A percentile compares a stretch with the other conserved stretches of the same genome.
These are phyloP conservation scores for Drosophila littoralis DNA, from an alignment of 1,140 invertebrate species.

Conservation along the genomic window DNA sequence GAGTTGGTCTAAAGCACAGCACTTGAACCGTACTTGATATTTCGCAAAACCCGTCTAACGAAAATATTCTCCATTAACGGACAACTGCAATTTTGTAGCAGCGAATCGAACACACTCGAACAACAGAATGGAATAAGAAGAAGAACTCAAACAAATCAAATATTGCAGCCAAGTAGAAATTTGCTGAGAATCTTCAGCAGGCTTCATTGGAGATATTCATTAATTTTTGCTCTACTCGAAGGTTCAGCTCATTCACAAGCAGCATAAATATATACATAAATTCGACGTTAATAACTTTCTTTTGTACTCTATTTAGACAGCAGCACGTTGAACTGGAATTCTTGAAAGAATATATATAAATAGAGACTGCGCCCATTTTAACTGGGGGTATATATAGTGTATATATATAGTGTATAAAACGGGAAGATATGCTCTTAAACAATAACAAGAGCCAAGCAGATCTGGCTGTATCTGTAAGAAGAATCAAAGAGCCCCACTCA, in stretches of 20 bases:
- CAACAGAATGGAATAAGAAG: neutral
- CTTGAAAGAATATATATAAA: no score
- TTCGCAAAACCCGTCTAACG: neutral
- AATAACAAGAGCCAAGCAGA: no score
- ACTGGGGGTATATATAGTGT: no score
- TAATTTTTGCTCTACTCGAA: neutral
- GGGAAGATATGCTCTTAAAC: no score
- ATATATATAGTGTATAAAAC: no score
- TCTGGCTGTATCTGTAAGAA: no score
- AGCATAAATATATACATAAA: neutral
- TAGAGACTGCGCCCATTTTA: no score
- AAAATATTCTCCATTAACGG: conserved; percentile 36
- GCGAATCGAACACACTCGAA: conserved; percentile 5
- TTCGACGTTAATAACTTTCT: neutral
- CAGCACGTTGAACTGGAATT: no score
- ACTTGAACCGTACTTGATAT: conserved; percentile 35
- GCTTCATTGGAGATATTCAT: neutral
- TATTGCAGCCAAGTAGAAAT: neutral
- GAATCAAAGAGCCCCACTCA: no score
- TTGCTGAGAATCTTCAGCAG: neutral
- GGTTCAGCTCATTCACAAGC: neutral
- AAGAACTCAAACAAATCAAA: neutral
- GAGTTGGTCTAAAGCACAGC: conserved; percentile 3
- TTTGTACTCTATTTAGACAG: no score
- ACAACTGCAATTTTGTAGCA: conserved; percentile 5